These are phyloP conservation scores for Neolamprologus caudopunctatus DNA, from an alignment of 2,113 vertebrate species.

Conservation along the genomic window DNA sequence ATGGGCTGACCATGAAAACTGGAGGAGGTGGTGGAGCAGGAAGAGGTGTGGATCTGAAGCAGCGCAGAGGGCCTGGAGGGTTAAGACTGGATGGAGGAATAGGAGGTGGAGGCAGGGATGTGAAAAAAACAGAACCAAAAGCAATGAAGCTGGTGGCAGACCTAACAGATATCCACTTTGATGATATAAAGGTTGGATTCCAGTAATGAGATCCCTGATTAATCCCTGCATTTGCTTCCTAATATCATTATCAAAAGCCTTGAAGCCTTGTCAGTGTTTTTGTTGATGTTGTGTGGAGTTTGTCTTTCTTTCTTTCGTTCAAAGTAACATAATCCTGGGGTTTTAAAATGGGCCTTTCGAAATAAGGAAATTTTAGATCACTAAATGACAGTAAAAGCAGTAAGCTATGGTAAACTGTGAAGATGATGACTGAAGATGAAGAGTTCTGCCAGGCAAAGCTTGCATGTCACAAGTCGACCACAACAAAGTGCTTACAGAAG, in stretches of 20 bases:
- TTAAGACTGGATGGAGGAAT: conserved; percentile 41
- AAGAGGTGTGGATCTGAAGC: conserved; percentile 11
- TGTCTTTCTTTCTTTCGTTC: not conserved
- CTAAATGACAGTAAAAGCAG: not conserved
- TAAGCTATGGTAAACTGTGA: not conserved
- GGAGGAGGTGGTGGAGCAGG: not conserved
- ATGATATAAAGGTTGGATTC: conserved; percentile 57
- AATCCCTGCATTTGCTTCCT: fast-evolving
- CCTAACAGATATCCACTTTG: conserved; percentile 62
- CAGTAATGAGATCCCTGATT: not conserved
- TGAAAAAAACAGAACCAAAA: conserved; percentile 47
- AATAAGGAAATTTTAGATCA: not conserved
- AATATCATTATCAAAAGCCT: not conserved
- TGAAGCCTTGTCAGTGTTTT: not conserved
- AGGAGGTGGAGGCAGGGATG: not conserved
- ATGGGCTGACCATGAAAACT: conserved; percentile 21
- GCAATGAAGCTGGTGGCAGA: conserved; percentile 66
- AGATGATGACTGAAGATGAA: not conserved
- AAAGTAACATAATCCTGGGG: not conserved
- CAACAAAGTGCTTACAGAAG: not conserved
- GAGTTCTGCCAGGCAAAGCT: not conserved
- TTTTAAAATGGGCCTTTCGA: not conserved
- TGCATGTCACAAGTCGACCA: not conserved
- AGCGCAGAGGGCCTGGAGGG: conserved; percentile 19
- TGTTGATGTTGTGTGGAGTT: not conserved